Conservation (phyloP, 2,113 vertebrate genomes). For the Uria aalge region DNA sequence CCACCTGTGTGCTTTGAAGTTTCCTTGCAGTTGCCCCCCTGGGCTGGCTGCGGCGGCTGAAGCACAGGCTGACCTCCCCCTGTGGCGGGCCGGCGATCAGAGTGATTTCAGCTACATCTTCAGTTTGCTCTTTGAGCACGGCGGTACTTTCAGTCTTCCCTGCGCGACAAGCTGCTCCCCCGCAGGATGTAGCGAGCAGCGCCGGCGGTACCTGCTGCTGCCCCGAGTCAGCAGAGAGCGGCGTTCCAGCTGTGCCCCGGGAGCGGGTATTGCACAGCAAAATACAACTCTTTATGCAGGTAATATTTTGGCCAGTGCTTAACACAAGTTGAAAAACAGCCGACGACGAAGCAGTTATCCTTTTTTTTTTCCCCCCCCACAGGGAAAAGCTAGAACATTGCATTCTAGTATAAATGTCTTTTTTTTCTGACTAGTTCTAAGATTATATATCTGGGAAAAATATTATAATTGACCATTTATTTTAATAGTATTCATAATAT, state of each 20-base stretch:
- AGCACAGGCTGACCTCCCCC: not conserved
- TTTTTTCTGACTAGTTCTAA: not conserved
- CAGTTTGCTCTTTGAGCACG: rapidly evolving
- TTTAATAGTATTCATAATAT: not conserved
- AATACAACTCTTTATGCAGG: not conserved
- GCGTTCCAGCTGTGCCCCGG: not conserved
- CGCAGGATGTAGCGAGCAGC: rapidly evolving
- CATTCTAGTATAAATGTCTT: not conserved
- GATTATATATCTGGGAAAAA: not conserved
- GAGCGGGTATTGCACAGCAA: not conserved
- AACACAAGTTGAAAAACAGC: not conserved
- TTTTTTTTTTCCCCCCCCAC: rapidly evolving
- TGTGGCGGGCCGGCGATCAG: rapidly evolving
- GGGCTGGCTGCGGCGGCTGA: not conserved
- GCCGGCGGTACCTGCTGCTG: rapidly evolving
- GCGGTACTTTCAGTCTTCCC: rapidly evolving
- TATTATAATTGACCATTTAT: not conserved
- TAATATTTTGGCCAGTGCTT: not conserved
- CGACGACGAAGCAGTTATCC: not conserved
- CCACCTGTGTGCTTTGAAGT: not conserved
- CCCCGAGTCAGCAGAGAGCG: not conserved
- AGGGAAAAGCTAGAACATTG: not conserved
- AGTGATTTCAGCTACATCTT: rapidly evolving
- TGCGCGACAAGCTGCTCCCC: rapidly evolving
- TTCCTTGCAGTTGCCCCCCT: too few relatives aligned